These are phyloP conservation scores for Plectrocnemia conspersa DNA, from an alignment of 1,140 invertebrate genomes.

Conservation along the genomic window DNA sequence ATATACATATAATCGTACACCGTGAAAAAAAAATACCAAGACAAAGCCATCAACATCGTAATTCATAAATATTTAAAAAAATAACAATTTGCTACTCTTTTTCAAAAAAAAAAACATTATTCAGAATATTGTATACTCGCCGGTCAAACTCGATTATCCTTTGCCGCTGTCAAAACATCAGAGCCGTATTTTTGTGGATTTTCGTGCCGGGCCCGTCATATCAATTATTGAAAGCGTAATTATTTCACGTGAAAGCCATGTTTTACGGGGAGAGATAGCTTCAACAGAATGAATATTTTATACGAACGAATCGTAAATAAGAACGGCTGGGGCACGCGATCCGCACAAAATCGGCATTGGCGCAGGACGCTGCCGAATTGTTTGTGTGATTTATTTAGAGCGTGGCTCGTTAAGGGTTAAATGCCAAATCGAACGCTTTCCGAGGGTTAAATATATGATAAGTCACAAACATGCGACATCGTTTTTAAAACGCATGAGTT, in stretches of 20 bases:
- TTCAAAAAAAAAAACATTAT: no score
- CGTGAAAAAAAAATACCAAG: no score
- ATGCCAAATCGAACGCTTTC: background rate
- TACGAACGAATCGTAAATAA: slow-evolving; percentile 22
- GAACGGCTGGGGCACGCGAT: slow-evolving; percentile 12
- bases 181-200: slow-evolving; percentile 5
- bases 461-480: background rate
- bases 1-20: no score
- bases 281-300: slow-evolving; percentile 20
- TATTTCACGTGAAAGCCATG: slow-evolving; percentile 13
- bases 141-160: no score
- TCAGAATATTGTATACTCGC: no score
- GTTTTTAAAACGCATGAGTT: no score
- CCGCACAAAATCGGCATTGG: slow-evolving; percentile 16
- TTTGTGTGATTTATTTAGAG: slow-evolving; percentile 19
- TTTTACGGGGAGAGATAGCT: slow-evolving; percentile 20
- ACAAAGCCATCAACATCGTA: no score
- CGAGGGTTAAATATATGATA: slow-evolving; percentile 1
- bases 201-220: slow-evolving; percentile 13
- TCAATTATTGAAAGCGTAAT: slow-evolving; percentile 22
- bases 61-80: no score
- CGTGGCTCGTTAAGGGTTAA: slow-evolving; percentile 8
- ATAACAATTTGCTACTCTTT: no score
- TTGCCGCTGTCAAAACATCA: no score
- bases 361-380: slow-evolving; percentile 7